These are phyloP conservation scores for Hermatobates lingyangjiaoensis DNA, from an alignment of 1,140 invertebrate genomes.

Conservation along the genomic window DNA sequence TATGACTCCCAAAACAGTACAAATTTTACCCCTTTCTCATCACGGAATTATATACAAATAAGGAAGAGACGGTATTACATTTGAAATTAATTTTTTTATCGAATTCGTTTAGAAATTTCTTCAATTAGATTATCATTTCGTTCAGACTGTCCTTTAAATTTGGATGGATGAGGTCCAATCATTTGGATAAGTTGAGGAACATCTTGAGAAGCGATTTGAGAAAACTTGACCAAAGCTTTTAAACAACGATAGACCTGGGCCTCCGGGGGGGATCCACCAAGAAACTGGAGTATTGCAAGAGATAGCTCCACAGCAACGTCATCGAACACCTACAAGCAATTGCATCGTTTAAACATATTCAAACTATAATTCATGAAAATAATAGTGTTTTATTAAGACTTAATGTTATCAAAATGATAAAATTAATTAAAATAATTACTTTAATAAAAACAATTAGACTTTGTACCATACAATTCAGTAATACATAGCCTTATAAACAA, in stretches of 20 bases:
- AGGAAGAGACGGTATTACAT: neutral
- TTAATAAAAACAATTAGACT: too few relatives aligned
- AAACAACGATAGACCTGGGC: conserved; percentile 58
- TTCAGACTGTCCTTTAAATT: conserved; percentile 59
- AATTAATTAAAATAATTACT: too few relatives aligned
- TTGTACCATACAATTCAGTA: too few relatives aligned
- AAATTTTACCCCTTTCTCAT: too few relatives aligned
- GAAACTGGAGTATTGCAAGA: conserved; percentile 80
- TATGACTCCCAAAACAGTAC: too few relatives aligned
- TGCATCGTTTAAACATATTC: neutral
- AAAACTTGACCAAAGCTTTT: conserved; percentile 60
- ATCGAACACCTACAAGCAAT: conserved; percentile 78
- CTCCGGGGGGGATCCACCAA: conserved; percentile 57
- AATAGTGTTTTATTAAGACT: neutral
- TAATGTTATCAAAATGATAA: neutral
- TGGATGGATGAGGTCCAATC: conserved; percentile 72
- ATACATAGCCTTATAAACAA: too few relatives aligned
- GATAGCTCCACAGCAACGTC: conserved; percentile 80
- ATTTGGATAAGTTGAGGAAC: conserved; percentile 76
- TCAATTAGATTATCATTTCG: conserved; percentile 57
- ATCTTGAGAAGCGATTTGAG: conserved; percentile 56
- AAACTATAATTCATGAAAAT: neutral
- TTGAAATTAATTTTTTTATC: conserved; percentile 4
- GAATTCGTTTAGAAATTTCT: conserved; percentile 13
- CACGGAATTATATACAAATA: too few relatives aligned